Evolutionary conservation across 2,113 vertebrate genomes (phyloP).

Genomic region (Mixornis gularis): DNA sequence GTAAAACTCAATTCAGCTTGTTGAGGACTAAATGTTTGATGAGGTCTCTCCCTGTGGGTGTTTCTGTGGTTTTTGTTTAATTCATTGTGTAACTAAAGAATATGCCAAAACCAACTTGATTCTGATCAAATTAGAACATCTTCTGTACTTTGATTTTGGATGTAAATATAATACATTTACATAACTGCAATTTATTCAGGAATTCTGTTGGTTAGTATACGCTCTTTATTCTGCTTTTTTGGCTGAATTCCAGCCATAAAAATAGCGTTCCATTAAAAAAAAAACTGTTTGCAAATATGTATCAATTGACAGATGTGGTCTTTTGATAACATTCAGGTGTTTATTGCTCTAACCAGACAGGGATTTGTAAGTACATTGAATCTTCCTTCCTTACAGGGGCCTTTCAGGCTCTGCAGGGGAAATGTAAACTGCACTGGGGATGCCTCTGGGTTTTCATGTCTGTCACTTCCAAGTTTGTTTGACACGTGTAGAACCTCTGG

Average conservation of each 20-base stretch:
- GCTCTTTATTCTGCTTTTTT: background rate
- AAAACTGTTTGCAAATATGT: background rate
- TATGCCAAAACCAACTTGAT: background rate
- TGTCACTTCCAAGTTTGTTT: background rate
- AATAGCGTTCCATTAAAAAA: background rate
- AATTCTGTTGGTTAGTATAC: background rate
- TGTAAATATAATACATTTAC: background rate
- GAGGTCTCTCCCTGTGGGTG: background rate
- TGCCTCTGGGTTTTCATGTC: background rate
- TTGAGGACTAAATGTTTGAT: background rate
- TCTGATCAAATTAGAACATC: background rate
- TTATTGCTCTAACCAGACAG: background rate
- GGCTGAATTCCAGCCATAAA: background rate
- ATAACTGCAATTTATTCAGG: background rate
- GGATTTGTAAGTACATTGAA: background rate
- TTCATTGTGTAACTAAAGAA: background rate
- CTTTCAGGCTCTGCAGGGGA: background rate
- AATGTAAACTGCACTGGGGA: background rate
- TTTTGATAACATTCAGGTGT: background rate
- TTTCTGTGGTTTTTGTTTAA: conserved; percentile 2
- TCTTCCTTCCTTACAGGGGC: background rate
- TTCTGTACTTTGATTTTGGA: background rate
- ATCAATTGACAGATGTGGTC: background rate
- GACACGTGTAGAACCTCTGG: background rate
- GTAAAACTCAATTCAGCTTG: background rate